These are phyloP conservation scores for Diaprepes abbreviatus DNA, from an alignment of 2,888 invertebrate genomes.

Conservation along the genomic window DNA sequence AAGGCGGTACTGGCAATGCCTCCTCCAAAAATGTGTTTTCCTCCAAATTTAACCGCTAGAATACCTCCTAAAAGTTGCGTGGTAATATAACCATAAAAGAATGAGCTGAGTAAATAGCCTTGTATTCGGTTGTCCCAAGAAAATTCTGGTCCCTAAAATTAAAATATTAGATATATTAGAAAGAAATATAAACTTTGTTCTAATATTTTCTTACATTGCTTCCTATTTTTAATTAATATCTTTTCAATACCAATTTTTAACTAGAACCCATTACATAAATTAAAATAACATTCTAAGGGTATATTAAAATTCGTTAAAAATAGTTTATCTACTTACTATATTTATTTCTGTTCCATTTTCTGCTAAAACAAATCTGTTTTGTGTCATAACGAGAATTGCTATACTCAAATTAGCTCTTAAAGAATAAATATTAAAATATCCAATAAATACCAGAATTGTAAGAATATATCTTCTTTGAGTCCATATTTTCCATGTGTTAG, in stretches of 20 bases:
- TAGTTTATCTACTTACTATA: conserved; percentile 41
- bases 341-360: conserved; percentile 70
- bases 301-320: no score
- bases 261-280: no score
- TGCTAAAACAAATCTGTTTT: conserved; percentile 72
- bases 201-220: no score
- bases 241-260: no score
- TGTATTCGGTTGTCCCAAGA: conserved; percentile 84
- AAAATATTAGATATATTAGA: no score
- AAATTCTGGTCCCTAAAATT: conserved; percentile 69
- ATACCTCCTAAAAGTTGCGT: conserved; percentile 89
- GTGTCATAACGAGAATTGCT: conserved; percentile 92
- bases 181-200: no score
- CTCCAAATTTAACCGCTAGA: conserved; percentile 86
- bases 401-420: conserved; percentile 89
- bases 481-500: conserved; percentile 76
- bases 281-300: no score
- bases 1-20: conserved; percentile 84
- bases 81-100: conserved; percentile 90
- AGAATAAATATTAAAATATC: conserved; percentile 84
- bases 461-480: conserved; percentile 78
- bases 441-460: conserved; percentile 81
- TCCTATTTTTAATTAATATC: no score
- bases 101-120: conserved; percentile 85
- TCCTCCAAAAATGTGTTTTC: conserved; percentile 83